Conservation (phyloP, 2,113 vertebrate species). For the Mola mola region DNA sequence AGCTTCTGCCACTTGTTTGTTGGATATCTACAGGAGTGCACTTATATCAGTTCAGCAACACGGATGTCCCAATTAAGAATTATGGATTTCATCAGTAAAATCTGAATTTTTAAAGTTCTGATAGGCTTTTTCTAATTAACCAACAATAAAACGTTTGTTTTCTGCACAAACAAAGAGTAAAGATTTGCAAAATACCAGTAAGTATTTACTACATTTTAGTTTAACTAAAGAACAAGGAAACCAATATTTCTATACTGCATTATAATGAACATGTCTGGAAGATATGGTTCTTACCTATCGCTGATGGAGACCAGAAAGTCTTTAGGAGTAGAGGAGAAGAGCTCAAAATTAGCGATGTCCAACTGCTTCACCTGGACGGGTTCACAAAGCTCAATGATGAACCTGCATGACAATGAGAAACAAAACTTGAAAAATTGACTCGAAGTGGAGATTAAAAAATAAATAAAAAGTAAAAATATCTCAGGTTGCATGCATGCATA, state of each 20-base stretch:
- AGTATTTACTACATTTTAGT: too few relatives aligned
- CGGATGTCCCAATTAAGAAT: too few relatives aligned
- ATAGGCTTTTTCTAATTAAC: too few relatives aligned
- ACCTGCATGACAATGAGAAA: constrained; percentile 80
- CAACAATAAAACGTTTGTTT: too few relatives aligned
- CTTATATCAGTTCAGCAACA: not conserved
- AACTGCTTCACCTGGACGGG: constrained; percentile 97
- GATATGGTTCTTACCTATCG: constrained; percentile 85
- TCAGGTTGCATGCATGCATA: not conserved
- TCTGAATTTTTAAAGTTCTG: too few relatives aligned
- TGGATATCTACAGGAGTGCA: constrained; percentile 86
- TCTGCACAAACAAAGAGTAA: too few relatives aligned
- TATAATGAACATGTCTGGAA: not conserved
- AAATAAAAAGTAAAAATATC: not conserved
- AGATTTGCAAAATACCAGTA: too few relatives aligned
- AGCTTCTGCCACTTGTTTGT: constrained; percentile 98
- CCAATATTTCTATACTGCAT: not conserved
- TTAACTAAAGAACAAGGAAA: too few relatives aligned
- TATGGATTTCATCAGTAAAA: too few relatives aligned
- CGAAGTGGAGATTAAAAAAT: too few relatives aligned
- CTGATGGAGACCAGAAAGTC: constrained; percentile 98
- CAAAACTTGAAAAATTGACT: not conserved
- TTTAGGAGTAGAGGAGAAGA: constrained; percentile 98
- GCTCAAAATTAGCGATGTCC: constrained; percentile 98
- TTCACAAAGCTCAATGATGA: constrained; percentile 99